phyloP scores from a whole-genome alignment of 2,888 invertebrate genomes.

The Pyrocoelia pectoralis region DNA sequence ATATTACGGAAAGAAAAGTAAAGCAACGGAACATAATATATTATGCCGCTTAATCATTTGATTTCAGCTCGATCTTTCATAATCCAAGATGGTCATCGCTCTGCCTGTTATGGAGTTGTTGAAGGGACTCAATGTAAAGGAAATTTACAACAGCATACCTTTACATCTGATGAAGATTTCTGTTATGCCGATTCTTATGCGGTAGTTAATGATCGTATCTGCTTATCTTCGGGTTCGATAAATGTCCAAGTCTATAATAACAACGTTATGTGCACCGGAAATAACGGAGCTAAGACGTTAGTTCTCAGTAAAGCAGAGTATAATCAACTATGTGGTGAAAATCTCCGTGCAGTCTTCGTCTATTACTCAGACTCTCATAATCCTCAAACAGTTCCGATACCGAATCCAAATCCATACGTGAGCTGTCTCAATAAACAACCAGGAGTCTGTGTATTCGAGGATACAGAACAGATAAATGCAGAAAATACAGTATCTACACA shows the following conservation, averaged over 20 bases:
- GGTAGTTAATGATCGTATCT: slow-evolving; percentile 6
- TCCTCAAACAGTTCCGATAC: slow-evolving; percentile 26
- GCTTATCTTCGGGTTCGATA: slow-evolving; percentile 1
- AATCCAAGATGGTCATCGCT: slow-evolving; percentile 10
- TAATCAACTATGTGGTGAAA: slow-evolving; percentile 18
- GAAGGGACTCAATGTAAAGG: slow-evolving; percentile 3
- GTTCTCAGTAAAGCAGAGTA: neutral
- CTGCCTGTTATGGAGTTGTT: neutral
- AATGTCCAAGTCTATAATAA: slow-evolving; percentile 5
- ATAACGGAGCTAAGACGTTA: neutral
- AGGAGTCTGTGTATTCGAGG: slow-evolving; percentile 22
- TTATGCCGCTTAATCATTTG: neutral
- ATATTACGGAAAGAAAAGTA: slow-evolving; percentile 8
- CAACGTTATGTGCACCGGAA: neutral
- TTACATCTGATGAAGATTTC: slow-evolving; percentile 12
- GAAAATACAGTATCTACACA: neutral
- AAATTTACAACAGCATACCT: neutral
- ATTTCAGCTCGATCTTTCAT: slow-evolving; percentile 13
- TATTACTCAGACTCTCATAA: slow-evolving; percentile 26
- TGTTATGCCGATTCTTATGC: slow-evolving; percentile 17
- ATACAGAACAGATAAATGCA: neutral
- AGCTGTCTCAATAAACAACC: slow-evolving; percentile 17
- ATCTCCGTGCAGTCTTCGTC: neutral
- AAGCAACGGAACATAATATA: neutral
- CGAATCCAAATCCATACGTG: slow-evolving; percentile 30